phyloP scores from a whole-genome alignment of 37 sponge, comb jelly and placozoan species.

The Diacarnus erythraeanus region DNA sequence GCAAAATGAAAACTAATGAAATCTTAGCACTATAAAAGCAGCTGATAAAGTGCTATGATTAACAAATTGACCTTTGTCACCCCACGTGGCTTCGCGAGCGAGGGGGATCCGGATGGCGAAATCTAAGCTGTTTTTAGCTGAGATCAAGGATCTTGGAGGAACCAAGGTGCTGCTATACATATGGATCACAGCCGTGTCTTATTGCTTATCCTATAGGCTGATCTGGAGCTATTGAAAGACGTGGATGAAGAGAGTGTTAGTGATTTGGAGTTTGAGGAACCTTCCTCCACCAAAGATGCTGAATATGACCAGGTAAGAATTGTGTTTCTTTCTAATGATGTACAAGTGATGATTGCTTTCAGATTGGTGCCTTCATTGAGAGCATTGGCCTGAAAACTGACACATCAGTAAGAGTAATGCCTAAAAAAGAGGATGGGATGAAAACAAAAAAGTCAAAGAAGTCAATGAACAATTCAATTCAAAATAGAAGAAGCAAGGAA shows the following conservation, averaged over 20 bases:
- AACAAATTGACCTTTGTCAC: too few species aligned
- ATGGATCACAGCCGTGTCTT: background rate
- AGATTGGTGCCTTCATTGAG: conserved; percentile 23
- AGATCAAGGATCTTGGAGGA: conserved; percentile 48
- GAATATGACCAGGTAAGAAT: background rate
- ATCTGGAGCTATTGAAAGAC: conserved; percentile 33
- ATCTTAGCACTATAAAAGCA: too few species aligned
- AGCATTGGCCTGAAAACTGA: conserved; percentile 23
- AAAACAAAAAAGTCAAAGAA: conserved; percentile 23
- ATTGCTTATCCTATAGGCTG: conserved; percentile 24
- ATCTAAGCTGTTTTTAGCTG: conserved; percentile 17
- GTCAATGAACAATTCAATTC: background rate
- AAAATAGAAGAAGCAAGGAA: background rate
- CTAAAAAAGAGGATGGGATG: background rate
- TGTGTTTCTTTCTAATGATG: background rate
- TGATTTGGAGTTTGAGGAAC: conserved; percentile 35
- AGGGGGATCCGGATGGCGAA: too few species aligned
- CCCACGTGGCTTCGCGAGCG: too few species aligned
- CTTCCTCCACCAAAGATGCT: background rate
- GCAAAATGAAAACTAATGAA: too few species aligned
- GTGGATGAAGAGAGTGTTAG: conserved; percentile 25
- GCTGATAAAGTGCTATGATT: too few species aligned
- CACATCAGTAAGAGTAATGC: background rate
- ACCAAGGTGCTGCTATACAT: conserved; percentile 27
- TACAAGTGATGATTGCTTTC: background rate